phyloP scores from a whole-genome alignment of 2,888 invertebrate genomes.

The Microctonus brassicae region DNA sequence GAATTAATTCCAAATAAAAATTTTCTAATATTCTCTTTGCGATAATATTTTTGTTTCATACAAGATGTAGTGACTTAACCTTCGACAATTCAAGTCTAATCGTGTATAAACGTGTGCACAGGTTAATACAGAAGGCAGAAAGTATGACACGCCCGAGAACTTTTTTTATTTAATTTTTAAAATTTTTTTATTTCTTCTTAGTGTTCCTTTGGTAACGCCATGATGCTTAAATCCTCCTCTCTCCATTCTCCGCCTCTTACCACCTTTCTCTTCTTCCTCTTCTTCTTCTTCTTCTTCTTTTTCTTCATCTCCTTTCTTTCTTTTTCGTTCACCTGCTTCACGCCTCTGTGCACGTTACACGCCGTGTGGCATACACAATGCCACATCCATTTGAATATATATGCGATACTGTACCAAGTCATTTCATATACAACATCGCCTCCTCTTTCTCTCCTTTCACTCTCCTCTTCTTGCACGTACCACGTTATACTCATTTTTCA shows the following conservation, averaged over 20 bases:
- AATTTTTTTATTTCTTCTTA: too few species aligned
- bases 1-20: background rate
- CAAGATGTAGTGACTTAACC: background rate
- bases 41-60: background rate
- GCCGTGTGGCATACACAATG: slow-evolving; percentile 15
- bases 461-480: slow-evolving; percentile 9
- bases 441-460: slow-evolving; percentile 8
- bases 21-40: too few species aligned
- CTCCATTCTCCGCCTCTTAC: slow-evolving; percentile 19
- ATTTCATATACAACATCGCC: slow-evolving; percentile 2
- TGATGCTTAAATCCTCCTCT: slow-evolving; percentile 14
- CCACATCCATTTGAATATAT: slow-evolving; percentile 32
- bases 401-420: slow-evolving; percentile 15
- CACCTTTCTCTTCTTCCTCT: slow-evolving; percentile 18
- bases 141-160: slow-evolving; percentile 19
- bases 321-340: slow-evolving; percentile 30
- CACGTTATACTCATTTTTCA: background rate
- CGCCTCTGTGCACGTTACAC: slow-evolving; percentile 36
- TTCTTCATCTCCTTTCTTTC: slow-evolving; percentile 16
- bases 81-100: background rate
- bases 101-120: slow-evolving; percentile 21
- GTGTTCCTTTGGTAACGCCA: slow-evolving; percentile 14
- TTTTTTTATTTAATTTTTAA: too few species aligned
- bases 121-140: slow-evolving; percentile 11
- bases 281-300: slow-evolving; percentile 19